Evolutionary conservation across 2,113 vertebrate species (phyloP), one percentile per base, ranked within the genome.

Genomic region (Baryphthengus martii): DNA sequence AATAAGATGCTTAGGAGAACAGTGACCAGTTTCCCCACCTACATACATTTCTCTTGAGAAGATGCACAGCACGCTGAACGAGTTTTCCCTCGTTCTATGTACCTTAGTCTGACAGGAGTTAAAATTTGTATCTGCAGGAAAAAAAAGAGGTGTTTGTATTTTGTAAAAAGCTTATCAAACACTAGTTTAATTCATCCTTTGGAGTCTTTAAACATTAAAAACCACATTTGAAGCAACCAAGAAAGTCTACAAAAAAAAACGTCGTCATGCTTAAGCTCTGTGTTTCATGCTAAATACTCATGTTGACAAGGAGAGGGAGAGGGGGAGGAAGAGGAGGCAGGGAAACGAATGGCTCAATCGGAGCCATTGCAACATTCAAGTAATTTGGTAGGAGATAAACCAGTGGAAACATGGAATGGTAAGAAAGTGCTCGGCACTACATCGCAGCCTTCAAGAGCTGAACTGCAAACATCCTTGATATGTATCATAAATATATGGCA

Each of bases 401-500:
- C 74, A 90, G 85, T 44, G 86, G 85, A 94, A 95, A 97, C 58
- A 81, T 24, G 61, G 95, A 97, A 96, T 89, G 90, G 93, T 93
- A 96, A 88, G 91, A 96, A 97, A 98, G 97, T 97, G 97, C 97
- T 96, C 78, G 5, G 93, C 92, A 95, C 95, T 92, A 93, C 86
- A 72, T 4, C 3, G 63, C 91, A 97, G 91, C 89, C 88, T 95
- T 96, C 90, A 84, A 50, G 80, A 94, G 82, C 5, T 90, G 83
- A 97, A 70, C 93, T 87, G 94, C 96, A 96, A 89, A 93, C 82
- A 94, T 90, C 94, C 93, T 96, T 96, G 96, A 95, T 96, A 96
- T 83, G 92, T 92, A 96, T 94, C 95, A 97, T 97, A 97, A 98
- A 97, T 97, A 98, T 96, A 97, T 97, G 92, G 97, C 97, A 96